phyloP scores from a whole-genome alignment of 2,797 vertebrate genomes.

The Propithecus perrieri region DNA sequence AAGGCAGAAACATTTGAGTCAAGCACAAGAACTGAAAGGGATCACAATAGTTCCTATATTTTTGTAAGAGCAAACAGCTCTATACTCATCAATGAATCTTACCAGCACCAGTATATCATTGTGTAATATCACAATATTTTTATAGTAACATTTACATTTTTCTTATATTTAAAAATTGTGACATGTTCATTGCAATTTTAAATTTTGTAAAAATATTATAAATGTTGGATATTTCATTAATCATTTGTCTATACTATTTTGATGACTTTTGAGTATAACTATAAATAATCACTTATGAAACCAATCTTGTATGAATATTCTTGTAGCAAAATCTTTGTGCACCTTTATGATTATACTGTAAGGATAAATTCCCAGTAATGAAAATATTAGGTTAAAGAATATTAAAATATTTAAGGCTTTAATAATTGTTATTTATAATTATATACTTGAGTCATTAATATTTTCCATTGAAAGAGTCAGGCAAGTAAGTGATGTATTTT shows the following conservation, averaged over 20 bases:
- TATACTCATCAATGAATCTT: neutral
- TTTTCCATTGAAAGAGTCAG: conserved; percentile 17
- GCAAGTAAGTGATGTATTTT: conserved; percentile 34
- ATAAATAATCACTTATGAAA: conserved; percentile 36
- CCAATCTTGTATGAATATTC: neutral
- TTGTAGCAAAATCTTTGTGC: neutral
- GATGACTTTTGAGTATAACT: neutral
- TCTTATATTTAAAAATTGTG: neutral
- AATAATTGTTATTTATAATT: conserved; percentile 16
- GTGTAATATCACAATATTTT: neutral
- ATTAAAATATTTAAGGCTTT: neutral
- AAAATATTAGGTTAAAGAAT: neutral
- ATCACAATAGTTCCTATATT: neutral
- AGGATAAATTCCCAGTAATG: neutral
- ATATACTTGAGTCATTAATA: neutral
- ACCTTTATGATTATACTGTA: neutral
- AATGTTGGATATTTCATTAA: neutral
- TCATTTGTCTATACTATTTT: neutral
- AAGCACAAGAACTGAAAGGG: neutral
- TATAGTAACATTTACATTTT: neutral
- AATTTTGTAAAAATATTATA: conserved; percentile 30
- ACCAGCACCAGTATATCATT: neutral
- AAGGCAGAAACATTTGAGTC: neutral
- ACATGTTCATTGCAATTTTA: neutral
- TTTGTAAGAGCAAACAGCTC: neutral